Percentiles rank a stretch among this genome's conserved stretches.
These are phyloP conservation scores for Hepsetus odoe DNA, from an alignment of 2,113 vertebrate genomes.

Conservation along the genomic window DNA sequence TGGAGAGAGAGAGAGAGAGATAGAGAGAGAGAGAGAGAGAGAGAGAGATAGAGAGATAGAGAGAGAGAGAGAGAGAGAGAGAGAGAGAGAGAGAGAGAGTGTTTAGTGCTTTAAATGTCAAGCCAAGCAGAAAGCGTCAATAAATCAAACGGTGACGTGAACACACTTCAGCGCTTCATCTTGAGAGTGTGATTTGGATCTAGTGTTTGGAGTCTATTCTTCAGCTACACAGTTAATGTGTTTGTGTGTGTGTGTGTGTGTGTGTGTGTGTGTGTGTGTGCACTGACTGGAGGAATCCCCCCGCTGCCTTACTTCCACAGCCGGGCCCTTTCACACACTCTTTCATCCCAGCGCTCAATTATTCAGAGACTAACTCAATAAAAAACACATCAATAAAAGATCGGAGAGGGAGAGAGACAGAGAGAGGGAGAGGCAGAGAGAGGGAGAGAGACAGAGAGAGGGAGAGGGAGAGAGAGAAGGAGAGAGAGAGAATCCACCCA, in stretches of 20 bases:
- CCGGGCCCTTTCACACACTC: neutral
- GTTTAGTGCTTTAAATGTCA: neutral
- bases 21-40: neutral
- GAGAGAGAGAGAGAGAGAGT: slow-evolving; percentile 12
- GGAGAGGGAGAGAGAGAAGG: neutral
- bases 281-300: slow-evolving; percentile 25
- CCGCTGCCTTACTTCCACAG: slow-evolving; percentile 23
- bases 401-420: neutral
- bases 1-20: neutral
- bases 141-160: neutral
- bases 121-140: neutral
- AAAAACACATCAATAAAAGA: slow-evolving; percentile 55
- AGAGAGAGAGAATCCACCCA: neutral
- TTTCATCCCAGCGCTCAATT: slow-evolving; percentile 38
- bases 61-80: neutral
- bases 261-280: too few species aligned
- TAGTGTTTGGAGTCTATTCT: neutral
- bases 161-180: neutral
- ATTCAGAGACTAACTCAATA: slow-evolving; percentile 47
- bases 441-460: neutral
- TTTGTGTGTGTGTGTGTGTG: neutral
- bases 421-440: neutral
- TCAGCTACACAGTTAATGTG: neutral
- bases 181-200: neutral
- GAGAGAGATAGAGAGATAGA: neutral